Percentiles rank a stretch among this genome's conserved stretches.
phyloP scores from a whole-genome alignment of 2,113 vertebrate genomes.

The Myiozetetes cayanensis region DNA sequence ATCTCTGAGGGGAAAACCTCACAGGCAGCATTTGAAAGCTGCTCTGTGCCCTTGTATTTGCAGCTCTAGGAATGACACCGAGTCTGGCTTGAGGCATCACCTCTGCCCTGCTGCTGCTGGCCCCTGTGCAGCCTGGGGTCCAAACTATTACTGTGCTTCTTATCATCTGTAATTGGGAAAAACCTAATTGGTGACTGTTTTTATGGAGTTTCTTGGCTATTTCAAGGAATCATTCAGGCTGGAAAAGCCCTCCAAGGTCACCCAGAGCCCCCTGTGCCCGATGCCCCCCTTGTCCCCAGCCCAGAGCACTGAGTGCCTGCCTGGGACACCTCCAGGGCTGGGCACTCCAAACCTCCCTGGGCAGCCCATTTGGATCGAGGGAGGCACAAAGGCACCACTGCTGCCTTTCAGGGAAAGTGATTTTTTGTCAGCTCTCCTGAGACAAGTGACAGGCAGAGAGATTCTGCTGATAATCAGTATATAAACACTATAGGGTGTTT shows the following conservation, averaged over 20 bases:
- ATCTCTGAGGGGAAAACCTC: not conserved
- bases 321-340: not conserved
- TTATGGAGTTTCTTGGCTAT: accelerated
- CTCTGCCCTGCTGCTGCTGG: not conserved
- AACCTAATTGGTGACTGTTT: accelerated
- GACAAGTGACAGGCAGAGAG: not conserved
- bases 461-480: not conserved
- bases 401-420: not conserved
- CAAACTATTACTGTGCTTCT: accelerated
- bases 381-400: not conserved
- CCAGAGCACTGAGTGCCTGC: not conserved
- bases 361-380: not conserved
- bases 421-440: not conserved
- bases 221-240: not conserved
- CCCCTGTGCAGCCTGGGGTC: not conserved
- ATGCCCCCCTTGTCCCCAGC: not conserved
- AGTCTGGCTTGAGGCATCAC: not conserved
- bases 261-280: accelerated
- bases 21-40: not conserved
- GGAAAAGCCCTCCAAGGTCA: not conserved
- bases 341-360: not conserved
- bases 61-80: not conserved
- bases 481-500: not conserved
- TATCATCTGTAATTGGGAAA: not conserved
- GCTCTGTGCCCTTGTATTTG: not conserved